Evolutionary conservation across 2,797 vertebrate species (phyloP).

Genomic region (Pseudomugil gertrudae): DNA sequence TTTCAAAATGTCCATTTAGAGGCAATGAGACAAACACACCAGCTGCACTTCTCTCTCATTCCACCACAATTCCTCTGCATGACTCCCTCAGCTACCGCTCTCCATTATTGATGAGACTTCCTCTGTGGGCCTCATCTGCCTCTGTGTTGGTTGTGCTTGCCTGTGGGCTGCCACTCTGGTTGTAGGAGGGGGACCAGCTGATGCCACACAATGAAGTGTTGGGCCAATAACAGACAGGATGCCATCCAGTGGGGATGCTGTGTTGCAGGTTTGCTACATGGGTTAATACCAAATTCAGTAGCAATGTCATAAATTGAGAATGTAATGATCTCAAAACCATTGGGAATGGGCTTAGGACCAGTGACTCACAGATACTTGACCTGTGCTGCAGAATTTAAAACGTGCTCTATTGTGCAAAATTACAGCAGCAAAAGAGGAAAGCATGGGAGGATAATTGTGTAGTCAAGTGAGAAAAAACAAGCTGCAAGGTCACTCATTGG

Average conservation of each 20-base stretch:
- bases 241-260: slow-evolving; percentile 38
- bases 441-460: slow-evolving; percentile 4
- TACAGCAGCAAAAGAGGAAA: slow-evolving; percentile 25
- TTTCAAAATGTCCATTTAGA: slow-evolving; percentile 65
- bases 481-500: slow-evolving; percentile 9
- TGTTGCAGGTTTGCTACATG: slow-evolving; percentile 57
- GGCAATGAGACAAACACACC: slow-evolving; percentile 68
- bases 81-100: slow-evolving; percentile 57
- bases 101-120: slow-evolving; percentile 76
- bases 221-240: slow-evolving; percentile 63
- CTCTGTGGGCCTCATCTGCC: slow-evolving; percentile 66
- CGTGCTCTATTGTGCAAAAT: slow-evolving; percentile 30
- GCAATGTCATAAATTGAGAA: slow-evolving; percentile 60
- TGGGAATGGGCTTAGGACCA: slow-evolving; percentile 47
- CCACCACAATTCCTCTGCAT: slow-evolving; percentile 56
- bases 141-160: slow-evolving; percentile 38
- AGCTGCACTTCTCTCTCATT: slow-evolving; percentile 68
- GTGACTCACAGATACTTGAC: slow-evolving; percentile 44
- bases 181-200: slow-evolving; percentile 49
- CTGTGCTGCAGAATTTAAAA: slow-evolving; percentile 34
- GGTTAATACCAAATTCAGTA: slow-evolving; percentile 71
- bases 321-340: slow-evolving; percentile 64
- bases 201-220: slow-evolving; percentile 51
- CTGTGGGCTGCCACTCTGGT: slow-evolving; percentile 55
- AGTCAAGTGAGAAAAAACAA: slow-evolving; percentile 19